Evolutionary conservation across 2,797 vertebrate species (phyloP).

Genomic region (Myotis findleyi): DNA sequence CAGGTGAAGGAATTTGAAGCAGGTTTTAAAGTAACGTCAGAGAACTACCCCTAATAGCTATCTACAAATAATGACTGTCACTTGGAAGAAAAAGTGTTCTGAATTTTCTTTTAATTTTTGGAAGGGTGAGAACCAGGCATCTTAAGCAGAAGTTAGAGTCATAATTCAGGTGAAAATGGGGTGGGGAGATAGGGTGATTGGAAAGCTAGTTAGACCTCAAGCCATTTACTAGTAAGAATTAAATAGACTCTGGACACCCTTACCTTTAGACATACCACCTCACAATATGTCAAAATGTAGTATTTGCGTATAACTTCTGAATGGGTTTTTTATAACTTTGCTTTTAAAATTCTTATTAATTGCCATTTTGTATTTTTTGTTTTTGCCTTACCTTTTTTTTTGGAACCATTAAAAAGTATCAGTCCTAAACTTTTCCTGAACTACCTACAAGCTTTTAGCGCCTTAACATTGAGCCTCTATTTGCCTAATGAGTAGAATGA

Average conservation of each 20-base stretch:
- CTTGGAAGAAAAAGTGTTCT: neutral
- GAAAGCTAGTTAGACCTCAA: neutral
- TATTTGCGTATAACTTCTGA: neutral
- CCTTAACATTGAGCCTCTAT: neutral
- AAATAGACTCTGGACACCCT: neutral
- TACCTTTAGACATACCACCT: neutral
- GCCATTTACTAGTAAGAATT: neutral
- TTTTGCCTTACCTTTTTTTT: neutral
- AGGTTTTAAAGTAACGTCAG: neutral
- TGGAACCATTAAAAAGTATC: neutral
- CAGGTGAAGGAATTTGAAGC: neutral
- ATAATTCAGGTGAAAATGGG: neutral
- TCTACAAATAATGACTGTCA: neutral
- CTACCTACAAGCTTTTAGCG: neutral
- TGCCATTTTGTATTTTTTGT: constrained; percentile 6
- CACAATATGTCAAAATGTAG: neutral
- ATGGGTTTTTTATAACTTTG: neutral
- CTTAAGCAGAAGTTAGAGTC: neutral
- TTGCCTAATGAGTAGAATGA: neutral
- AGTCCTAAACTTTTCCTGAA: neutral
- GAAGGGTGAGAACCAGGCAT: neutral
- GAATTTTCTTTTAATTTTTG: neutral
- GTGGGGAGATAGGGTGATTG: too few relatives aligned
- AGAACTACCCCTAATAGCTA: neutral
- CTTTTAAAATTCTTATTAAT: constrained; percentile 39